Conservation (phyloP, 2,888 invertebrate species). For the Chironomus riparius region DNA sequence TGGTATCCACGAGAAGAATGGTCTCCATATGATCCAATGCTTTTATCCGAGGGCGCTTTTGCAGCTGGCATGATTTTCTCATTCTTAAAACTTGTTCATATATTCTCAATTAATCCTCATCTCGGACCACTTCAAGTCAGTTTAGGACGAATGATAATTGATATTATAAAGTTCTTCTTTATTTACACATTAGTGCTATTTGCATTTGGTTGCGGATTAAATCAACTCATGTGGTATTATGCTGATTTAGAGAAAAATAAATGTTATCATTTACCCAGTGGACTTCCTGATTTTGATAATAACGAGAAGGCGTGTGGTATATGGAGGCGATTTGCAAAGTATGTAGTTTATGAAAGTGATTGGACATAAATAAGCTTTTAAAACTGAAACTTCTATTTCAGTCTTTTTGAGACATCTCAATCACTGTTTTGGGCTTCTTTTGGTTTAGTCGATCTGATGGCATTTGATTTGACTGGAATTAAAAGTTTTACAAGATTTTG, state of each 20-base stretch:
- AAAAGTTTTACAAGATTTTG: conserved; percentile 94
- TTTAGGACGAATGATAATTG: conserved; percentile 85
- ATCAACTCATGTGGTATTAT: conserved; percentile 67
- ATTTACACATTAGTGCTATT: conserved; percentile 87
- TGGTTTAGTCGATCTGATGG: conserved; percentile 87
- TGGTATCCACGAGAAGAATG: conserved; percentile 84
- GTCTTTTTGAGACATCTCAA: conserved; percentile 94
- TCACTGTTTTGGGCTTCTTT: conserved; percentile 98
- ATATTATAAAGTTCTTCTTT: conserved; percentile 93
- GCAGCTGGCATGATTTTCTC: conserved; percentile 97
- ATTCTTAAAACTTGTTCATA: conserved; percentile 89
- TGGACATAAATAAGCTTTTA: not conserved
- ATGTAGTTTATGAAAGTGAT: conserved; percentile 33
- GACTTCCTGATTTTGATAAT: conserved; percentile 73
- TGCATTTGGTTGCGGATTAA: conserved; percentile 82
- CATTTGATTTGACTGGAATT: conserved; percentile 88
- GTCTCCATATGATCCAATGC: conserved; percentile 93
- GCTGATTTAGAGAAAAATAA: conserved; percentile 80
- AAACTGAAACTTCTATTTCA: conserved; percentile 43
- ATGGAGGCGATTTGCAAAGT: conserved; percentile 87
- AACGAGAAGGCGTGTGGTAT: conserved; percentile 75
- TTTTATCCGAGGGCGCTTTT: conserved; percentile 87
- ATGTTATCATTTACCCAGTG: conserved; percentile 66
- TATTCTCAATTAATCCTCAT: conserved; percentile 94
- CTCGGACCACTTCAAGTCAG: conserved; percentile 61